phyloP scores from a whole-genome alignment of 2,888 invertebrate species.

The Drepana falcataria region DNA sequence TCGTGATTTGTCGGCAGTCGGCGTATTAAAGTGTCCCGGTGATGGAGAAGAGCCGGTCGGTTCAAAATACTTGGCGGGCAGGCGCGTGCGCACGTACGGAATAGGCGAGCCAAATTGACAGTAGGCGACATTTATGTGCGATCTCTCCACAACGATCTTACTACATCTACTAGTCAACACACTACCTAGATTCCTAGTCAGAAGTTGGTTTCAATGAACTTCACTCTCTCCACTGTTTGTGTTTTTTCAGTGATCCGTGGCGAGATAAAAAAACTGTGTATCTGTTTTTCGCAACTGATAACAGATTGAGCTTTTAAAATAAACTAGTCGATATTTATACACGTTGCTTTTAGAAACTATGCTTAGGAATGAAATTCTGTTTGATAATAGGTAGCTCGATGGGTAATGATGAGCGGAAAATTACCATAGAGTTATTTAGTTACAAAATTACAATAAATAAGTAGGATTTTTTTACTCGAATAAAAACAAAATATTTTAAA shows the following conservation, averaged over 20 bases:
- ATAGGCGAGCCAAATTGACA: conserved; percentile 57
- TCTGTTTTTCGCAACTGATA: conserved; percentile 7
- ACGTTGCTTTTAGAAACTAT: too few relatives aligned
- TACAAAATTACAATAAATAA: too few relatives aligned
- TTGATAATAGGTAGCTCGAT: too few relatives aligned
- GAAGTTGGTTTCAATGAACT: conserved; percentile 46
- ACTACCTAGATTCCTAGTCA: conserved; percentile 12
- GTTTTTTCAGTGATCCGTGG: conserved; percentile 19
- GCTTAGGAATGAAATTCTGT: too few relatives aligned
- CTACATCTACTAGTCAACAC: neutral
- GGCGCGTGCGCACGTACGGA: conserved; percentile 42
- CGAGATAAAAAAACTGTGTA: conserved; percentile 12
- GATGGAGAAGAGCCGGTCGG: conserved; percentile 54
- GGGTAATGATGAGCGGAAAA: too few relatives aligned
- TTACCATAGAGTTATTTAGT: too few relatives aligned
- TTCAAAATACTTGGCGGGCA: conserved; percentile 61
- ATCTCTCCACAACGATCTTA: conserved; percentile 37
- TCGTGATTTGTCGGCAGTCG: conserved; percentile 67
- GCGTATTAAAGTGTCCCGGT: conserved; percentile 62
- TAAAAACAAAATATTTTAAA: too few relatives aligned
- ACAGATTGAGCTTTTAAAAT: neutral
- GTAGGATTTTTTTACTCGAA: too few relatives aligned
- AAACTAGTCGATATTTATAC: too few relatives aligned
- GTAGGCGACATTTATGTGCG: conserved; percentile 51
- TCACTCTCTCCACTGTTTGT: conserved; percentile 29